Base-by-base conservation (phyloP, 2,113 vertebrate species). In the Sciurus niger region DNA sequence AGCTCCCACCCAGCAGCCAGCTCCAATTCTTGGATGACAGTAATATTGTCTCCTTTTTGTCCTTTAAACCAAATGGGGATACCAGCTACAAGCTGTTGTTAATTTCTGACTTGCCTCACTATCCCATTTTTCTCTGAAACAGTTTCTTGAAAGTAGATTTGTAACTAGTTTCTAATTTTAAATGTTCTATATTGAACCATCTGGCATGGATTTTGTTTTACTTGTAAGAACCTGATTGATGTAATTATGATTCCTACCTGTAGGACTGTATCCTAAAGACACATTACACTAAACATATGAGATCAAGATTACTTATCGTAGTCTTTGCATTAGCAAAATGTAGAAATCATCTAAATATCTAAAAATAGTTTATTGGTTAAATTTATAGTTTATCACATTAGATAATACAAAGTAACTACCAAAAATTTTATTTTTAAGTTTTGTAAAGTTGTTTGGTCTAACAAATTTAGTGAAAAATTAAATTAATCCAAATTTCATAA, bases 121-220 rank as follows among this genome's bases (percentile, higher is more conserved):
- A 20, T n/a, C 22, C 51, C 14, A 84, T 89, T 94, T 91, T 63
- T 63, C 60, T 28, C 60, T 63, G 60, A 84, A 93, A 68, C 1
- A 28, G 11, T 9, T 73, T 92, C 72, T 88, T 82, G 8, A 73
- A 74, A 58, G 7, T 51, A 94, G 24, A 48, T 74, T 92, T 93
- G 5, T 74, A 90, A 80, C 20, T 51, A 73, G 7, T 67, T 95
- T 60, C n/a, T 73, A 20, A 67, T 95, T 91, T 93, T 60, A 67
- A 84, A 91, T 74, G 63, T 12, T 28, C 5, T 85, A 34, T 84
- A 16, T 82, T 89, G 11, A 53, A 89, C 24, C 18, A 67, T 6
- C 5, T 32, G 46, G 20, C 8, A 9, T 48, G 16, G 13, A 12
- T 60, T 93, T 84, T 85, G 37, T 82, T 96, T 95, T n/a, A 73